A percentile compares a stretch with the other conserved stretches of the same genome.
Evolutionary conservation across 2,888 invertebrate genomes (phyloP).

Genomic region (Nomada ferruginata): DNA sequence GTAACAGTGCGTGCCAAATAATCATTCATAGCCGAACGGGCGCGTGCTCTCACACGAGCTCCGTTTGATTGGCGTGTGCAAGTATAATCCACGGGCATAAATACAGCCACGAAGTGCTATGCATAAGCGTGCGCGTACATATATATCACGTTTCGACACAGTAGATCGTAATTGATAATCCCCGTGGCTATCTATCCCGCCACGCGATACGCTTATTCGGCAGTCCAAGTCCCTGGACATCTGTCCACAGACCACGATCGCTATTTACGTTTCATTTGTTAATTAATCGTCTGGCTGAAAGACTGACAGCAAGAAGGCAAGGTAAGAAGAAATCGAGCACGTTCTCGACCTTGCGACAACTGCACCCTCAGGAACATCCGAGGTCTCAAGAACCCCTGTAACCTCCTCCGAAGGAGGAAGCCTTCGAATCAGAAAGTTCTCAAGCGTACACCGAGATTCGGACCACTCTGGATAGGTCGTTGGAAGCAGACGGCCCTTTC

Average conservation of each 20-base stretch:
- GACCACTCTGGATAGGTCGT: conserved; percentile 1
- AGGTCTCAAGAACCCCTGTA: too few species aligned
- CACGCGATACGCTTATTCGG: conserved; percentile 61
- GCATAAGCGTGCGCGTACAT: conserved; percentile 39
- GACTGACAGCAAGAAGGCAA: not conserved
- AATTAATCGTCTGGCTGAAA: conserved; percentile 46
- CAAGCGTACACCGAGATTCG: not conserved
- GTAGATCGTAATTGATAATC: conserved; percentile 69
- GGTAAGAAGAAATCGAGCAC: not conserved
- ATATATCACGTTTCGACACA: conserved; percentile 54
- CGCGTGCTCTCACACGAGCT: not conserved
- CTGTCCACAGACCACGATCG: conserved; percentile 59
- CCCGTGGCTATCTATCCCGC: conserved; percentile 50
- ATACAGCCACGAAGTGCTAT: conserved; percentile 23
- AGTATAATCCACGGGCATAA: conserved; percentile 32
- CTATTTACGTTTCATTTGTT: conserved; percentile 54
- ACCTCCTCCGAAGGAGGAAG: too few species aligned
- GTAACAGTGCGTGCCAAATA: conserved; percentile 60
- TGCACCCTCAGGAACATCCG: too few species aligned
- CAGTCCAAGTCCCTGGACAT: conserved; percentile 53
- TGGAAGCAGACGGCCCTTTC: not conserved
- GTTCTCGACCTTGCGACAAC: conserved; percentile 6
- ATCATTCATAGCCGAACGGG: conserved; percentile 40
- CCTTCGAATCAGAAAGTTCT: not conserved
- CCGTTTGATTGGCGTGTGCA: conserved; percentile 23